Base-by-base conservation (phyloP, 2,888 invertebrate species). In the Pegoplata infirma region DNA sequence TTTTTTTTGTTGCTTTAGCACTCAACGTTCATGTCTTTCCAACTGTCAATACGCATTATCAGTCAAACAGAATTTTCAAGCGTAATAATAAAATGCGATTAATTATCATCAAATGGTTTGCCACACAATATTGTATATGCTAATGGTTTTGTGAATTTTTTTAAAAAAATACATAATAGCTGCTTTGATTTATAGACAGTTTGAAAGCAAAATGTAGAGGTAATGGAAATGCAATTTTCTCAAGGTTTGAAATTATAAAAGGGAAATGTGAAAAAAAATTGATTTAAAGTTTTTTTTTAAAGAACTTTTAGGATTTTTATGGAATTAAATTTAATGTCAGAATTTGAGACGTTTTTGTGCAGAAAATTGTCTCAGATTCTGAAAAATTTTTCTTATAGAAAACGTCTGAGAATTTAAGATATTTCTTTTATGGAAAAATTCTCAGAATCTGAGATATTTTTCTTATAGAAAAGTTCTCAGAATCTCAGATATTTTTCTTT, bases 221-320 rank as follows among this genome's bases (percentile, higher is more conserved):
- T n/a, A n/a, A 32, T 10, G 32, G 3, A 32, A 32, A 32, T 32
- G 10, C 32, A 32, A 32, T 32, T 32, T 32, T 32, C 10, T 32
- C 32, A 32, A 10, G 32, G 10, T 10, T 32, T 10, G 3, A 10
- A 32, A 10, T 32, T 32, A 32, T 2, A 7, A 32, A 32, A n/a
- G n/a, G 2, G 32, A 32, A 32, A 32, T 32, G 32, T 68, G 73
- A 68, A 73, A 77, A 77, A 77, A 73, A 77, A 73, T 72, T 77
- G 72, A 53, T 77, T 77, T 68, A 73, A 72, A 73, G 77, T 73
- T 72, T 77, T n/a, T n/a, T n/a, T n/a, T n/a, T n/a, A n/a, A n/a
- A n/a, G n/a, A n/a, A n/a, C n/a, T n/a, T n/a, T n/a, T n/a, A n/a
- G n/a, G n/a, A n/a, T n/a, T n/a, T n/a, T n/a, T n/a, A n/a, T n/a